These are phyloP conservation scores for Pedionomus torquatus DNA, from an alignment of 2,113 vertebrate genomes.

Conservation along the genomic window DNA sequence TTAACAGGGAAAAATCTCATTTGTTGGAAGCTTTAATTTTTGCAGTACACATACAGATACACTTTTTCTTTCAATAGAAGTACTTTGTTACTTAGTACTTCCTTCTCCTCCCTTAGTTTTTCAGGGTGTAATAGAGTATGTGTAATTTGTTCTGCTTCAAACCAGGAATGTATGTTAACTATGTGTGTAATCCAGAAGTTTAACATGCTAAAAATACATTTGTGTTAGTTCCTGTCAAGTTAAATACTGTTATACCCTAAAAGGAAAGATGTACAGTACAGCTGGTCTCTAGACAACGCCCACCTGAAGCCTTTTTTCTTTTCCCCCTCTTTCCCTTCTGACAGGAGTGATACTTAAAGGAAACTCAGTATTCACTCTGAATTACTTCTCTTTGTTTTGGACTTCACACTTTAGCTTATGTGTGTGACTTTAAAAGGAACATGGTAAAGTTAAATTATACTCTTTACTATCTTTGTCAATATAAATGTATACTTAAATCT, in stretches of 20 bases:
- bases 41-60: rapidly evolving
- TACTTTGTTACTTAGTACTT: background rate
- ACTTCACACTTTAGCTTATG: background rate
- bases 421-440: background rate
- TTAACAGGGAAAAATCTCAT: background rate
- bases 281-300: constrained; percentile 13
- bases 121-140: background rate
- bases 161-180: constrained; percentile 26
- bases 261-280: constrained; percentile 44
- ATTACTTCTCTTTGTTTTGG: background rate
- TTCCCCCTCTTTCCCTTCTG: background rate
- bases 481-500: background rate
- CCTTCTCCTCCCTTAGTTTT: background rate
- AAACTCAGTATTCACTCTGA: background rate
- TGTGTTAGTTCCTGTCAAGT: constrained; percentile 25
- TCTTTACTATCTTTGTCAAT: background rate
- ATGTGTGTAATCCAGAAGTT: constrained; percentile 37
- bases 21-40: background rate
- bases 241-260: constrained; percentile 61
- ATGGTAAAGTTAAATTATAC: background rate
- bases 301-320: background rate
- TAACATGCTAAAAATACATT: constrained; percentile 60
- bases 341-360: background rate
- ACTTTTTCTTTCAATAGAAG: background rate
- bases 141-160: background rate